Evolutionary conservation across 2,113 vertebrate genomes (phyloP).

Genomic region (Thermophis baileyi): DNA sequence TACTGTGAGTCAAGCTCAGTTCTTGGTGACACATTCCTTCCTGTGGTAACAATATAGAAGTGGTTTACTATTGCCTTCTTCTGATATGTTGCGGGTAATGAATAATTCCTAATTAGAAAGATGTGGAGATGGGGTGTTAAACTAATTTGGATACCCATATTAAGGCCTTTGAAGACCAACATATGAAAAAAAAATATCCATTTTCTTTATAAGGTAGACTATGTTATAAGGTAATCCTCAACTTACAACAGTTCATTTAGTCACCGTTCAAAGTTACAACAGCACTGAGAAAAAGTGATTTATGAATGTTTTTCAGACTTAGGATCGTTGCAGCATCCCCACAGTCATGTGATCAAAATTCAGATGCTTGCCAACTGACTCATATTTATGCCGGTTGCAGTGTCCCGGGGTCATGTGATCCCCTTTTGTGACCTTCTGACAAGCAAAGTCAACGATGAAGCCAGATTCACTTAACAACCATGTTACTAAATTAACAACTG

Average conservation of each 20-base stretch:
- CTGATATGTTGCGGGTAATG: background rate
- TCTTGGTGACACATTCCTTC: background rate
- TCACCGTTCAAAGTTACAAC: background rate
- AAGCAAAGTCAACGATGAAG: background rate
- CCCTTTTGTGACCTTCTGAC: background rate
- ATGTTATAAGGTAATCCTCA: background rate
- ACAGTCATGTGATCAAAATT: background rate
- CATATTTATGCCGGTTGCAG: background rate
- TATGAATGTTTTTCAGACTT: background rate
- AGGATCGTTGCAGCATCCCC: background rate
- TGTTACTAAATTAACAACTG: background rate
- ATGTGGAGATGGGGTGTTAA: background rate
- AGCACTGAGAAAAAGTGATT: background rate
- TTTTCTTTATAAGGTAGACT: background rate
- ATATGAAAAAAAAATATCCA: background rate
- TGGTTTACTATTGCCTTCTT: background rate
- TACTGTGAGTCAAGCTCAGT: background rate
- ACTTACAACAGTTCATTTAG: background rate
- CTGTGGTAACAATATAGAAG: background rate
- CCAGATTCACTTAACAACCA: background rate
- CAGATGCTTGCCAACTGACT: background rate
- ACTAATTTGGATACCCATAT: background rate
- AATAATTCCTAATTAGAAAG: background rate
- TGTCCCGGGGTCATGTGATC: background rate
- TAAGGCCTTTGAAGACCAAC: background rate